Evolutionary conservation across 2,113 vertebrate genomes (phyloP).

Genomic region (Campylorhamphus procurvoides): DNA sequence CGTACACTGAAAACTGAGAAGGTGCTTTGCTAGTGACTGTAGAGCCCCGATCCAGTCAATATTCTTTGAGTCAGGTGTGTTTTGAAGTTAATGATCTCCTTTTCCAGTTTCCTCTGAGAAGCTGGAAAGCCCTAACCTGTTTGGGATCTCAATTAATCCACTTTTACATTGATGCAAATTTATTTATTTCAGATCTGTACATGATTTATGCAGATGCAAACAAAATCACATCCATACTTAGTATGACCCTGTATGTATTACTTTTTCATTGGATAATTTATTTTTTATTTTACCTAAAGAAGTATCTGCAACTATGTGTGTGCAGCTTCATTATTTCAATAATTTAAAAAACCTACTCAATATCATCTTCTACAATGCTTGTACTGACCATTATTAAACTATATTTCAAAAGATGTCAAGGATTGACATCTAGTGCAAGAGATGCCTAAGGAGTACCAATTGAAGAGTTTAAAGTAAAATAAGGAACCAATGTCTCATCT

Average conservation of each 20-base stretch:
- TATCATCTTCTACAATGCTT: not conserved
- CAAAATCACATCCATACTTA: not conserved
- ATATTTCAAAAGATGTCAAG: not conserved
- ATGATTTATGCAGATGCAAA: not conserved
- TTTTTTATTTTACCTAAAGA: not conserved
- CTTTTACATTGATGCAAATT: not conserved
- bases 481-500: not conserved
- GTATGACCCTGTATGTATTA: not conserved
- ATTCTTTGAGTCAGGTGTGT: not conserved
- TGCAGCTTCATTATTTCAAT: not conserved
- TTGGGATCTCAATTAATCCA: not conserved
- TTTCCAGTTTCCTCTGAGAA: not conserved
- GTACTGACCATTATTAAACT: not conserved
- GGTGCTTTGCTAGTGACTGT: not conserved
- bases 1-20: not conserved
- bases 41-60: not conserved
- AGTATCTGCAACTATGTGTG: not conserved
- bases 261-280: not conserved
- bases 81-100: not conserved
- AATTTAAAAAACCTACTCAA: not conserved
- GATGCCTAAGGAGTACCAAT: not conserved
- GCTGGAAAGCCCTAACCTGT: not conserved
- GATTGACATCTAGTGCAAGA: not conserved
- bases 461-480: not conserved
- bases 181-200: not conserved